Base-by-base conservation (phyloP, 1,140 invertebrate genomes). In the Hycleus cichorii region DNA sequence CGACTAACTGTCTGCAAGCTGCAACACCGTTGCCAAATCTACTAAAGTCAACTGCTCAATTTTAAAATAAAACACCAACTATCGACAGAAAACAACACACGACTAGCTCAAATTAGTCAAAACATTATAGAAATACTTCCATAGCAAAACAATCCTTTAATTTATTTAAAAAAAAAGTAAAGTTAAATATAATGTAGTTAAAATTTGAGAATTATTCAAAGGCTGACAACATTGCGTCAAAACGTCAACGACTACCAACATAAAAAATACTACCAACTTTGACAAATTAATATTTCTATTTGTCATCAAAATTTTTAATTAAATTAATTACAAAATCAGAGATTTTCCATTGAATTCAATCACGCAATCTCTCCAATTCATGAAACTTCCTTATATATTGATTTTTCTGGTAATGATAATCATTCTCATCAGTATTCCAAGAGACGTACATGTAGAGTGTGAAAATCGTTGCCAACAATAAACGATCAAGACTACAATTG, bases 371-470 rank as follows among this genome's bases (percentile, higher is more conserved):
- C 45, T 55, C 46, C 40, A 71, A 54, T 60, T 70, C 67, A 52
- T 69, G 58, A 65, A 68, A 69, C 55, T 74, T 74, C 56, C 63
- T 67, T 47, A 56, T 32, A 52, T 65, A 68, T 51, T 72, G 71
- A 45, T 50, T 51, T 58, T 71, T 66, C 25, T 80, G 78, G 67
- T 81, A 81, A 39, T 65, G 57, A 58, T 75, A 79, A 70, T 81
- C 79, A 24, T 68, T 65, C 27, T 71, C 62, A 66, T 81, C 78
- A 18, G 78, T 76, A 40, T 68, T 76, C 78, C 79, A 80, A 54
- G 74, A 75, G 38, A 76, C 49, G 38, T 72, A 63, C 78, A 81
- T 80, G 26, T 80, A 81, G n/a, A 71, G 9, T 8, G 76, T 76
- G 8, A 80, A 66, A 56, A 80, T 62, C 3, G 54, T 60, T 26